Evolutionary conservation across 2,888 invertebrate species (phyloP), one percentile per base, ranked within the genome.

Genomic region (Tetrapedia diversipes): DNA sequence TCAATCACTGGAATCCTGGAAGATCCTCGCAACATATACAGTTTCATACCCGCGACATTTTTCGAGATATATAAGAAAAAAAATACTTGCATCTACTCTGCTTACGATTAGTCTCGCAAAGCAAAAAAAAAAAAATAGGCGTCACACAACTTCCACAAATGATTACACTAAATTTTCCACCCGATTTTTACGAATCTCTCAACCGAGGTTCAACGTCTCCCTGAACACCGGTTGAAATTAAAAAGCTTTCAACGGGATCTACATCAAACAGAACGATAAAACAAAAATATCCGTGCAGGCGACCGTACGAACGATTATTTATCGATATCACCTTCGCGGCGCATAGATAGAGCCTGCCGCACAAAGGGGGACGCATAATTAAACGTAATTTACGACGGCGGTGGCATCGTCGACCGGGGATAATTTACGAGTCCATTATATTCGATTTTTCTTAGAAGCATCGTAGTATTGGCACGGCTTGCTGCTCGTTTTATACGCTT

Each of bases 361-460:
- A 63, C 47, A 76, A 65, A 69, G 53, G 32, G 49, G 29, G n/a
- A 43, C 29, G 53, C 24, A 72, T 71, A 45, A 74, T 74, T 70
- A 60, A 65, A 22, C 65, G 59, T 75, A 77, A 82, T 82, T 82
- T 84, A 82, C 79, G 57, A 71, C 72, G 43, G 74, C 72, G 43
- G 74, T 59, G 78, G 67, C 74, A 68, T 82, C 75, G 73, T 56
- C 61, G 81, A 73, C 64, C 71, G 67, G 64, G 80, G 75, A 87
- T 87, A 86, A 87, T 88, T 87, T 85, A 86, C 77, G 81, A 84
- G 84, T 85, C 80, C 85, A 84, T 86, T 87, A 86, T 80, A 82
- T 82, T 81, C 77, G 80, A 83, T 84, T 86, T 85, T 86, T 81
- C 78, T 77, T 82, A 75, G 79, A 72, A 68, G 70, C 59, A 4